Evolutionary conservation across 2,113 vertebrate genomes (phyloP).

Genomic region (Neofelis nebulosa): DNA sequence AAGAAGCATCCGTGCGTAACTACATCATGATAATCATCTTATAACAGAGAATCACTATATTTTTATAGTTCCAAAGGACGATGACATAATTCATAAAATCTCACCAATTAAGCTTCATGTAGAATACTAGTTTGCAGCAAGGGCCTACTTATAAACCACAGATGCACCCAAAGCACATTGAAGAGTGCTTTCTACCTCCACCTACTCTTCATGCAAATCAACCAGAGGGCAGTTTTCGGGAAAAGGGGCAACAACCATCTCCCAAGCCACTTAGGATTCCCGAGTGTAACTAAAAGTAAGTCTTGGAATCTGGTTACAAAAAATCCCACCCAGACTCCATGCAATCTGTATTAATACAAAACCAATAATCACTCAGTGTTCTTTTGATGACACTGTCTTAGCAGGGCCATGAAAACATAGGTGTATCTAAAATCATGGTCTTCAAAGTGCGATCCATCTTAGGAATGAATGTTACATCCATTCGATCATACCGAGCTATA

Average conservation of each 20-base stretch:
- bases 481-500: not conserved
- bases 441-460: not conserved
- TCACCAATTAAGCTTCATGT: not conserved
- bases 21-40: not conserved
- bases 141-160: not conserved
- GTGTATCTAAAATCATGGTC: not conserved
- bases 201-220: not conserved
- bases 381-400: not conserved
- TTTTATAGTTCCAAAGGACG: not conserved
- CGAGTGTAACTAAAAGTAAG: not conserved
- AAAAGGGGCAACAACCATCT: not conserved
- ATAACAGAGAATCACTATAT: not conserved
- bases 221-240: not conserved
- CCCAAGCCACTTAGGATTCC: not conserved
- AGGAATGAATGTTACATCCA: not conserved
- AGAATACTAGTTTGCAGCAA: not conserved
- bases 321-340: not conserved
- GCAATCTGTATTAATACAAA: not conserved
- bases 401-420: not conserved
- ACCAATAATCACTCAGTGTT: not conserved
- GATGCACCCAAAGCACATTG: not conserved
- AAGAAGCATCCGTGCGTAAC: not conserved
- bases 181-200: not conserved
- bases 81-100: not conserved
- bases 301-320: not conserved